A percentile compares a stretch with the other conserved stretches of the same genome.
Evolutionary conservation across 1,140 invertebrate species (phyloP).

Genomic region (Forficula auricularia): DNA sequence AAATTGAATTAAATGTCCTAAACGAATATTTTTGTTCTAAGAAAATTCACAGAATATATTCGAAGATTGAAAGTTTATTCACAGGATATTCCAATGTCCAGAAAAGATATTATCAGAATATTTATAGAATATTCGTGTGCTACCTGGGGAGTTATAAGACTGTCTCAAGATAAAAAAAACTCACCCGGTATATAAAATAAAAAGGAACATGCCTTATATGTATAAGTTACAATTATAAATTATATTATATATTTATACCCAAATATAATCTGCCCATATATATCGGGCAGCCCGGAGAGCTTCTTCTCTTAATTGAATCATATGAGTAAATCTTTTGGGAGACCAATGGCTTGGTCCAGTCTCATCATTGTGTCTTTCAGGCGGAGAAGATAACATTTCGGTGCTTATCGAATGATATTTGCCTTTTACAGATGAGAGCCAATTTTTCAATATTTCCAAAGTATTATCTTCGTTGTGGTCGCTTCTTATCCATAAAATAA

Average conservation of each 20-base stretch:
- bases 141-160: too few relatives aligned
- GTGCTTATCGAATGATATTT: conserved; percentile 57
- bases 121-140: too few relatives aligned
- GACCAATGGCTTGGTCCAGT: conserved; percentile 55
- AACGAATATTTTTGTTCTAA: too few relatives aligned
- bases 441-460: conserved; percentile 49
- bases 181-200: too few relatives aligned
- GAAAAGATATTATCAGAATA: too few relatives aligned
- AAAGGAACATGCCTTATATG: too few relatives aligned
- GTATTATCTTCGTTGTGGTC: conserved; percentile 76
- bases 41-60: too few relatives aligned
- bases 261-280: conserved; percentile 70
- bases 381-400: conserved; percentile 33
- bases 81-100: too few relatives aligned
- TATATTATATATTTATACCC: conserved; percentile 31
- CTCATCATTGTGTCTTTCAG: conserved; percentile 39
- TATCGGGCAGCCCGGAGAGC: conserved; percentile 51
- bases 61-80: too few relatives aligned
- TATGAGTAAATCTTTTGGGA: conserved; percentile 50
- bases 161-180: too few relatives aligned
- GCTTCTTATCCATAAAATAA: conserved; percentile 57
- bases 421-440: conserved; percentile 40
- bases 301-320: conserved; percentile 65
- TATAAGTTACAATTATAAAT: too few relatives aligned
- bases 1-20: too few relatives aligned